A percentile compares a stretch with the other conserved stretches of the same genome.
These are phyloP conservation scores for Margarornis squamiger DNA, from an alignment of 2,797 vertebrate species.

Conservation along the genomic window DNA sequence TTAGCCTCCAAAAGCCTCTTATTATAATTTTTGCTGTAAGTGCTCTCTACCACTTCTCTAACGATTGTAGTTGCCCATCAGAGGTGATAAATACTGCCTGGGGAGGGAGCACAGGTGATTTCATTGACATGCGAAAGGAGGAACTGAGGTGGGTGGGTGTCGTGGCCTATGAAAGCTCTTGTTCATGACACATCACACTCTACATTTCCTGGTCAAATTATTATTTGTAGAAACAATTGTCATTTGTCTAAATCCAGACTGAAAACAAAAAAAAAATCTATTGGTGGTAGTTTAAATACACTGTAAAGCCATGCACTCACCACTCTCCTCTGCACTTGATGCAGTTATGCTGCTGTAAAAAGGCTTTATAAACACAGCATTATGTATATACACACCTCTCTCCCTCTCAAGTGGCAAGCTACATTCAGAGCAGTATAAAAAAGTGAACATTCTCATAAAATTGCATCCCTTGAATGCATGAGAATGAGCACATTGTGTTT, in stretches of 20 bases:
- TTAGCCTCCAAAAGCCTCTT: constrained; percentile 66
- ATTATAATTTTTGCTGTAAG: constrained; percentile 72
- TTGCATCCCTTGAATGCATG: not conserved
- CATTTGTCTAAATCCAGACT: not conserved
- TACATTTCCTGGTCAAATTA: not conserved
- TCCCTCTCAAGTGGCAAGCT: not conserved
- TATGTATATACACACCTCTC: not conserved
- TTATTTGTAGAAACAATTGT: constrained; percentile 15
- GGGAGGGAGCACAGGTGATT: constrained; percentile 40
- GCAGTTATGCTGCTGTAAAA: not conserved
- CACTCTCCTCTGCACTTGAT: not conserved
- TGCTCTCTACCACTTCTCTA: constrained; percentile 47
- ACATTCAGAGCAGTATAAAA: not conserved
- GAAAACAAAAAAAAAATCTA: not conserved
- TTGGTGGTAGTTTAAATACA: not conserved
- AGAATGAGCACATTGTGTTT: not conserved
- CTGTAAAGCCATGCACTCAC: not conserved
- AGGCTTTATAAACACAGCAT: not conserved
- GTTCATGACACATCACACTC: not conserved
- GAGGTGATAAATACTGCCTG: constrained; percentile 68
- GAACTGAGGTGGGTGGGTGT: not conserved
- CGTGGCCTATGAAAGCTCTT: constrained; percentile 11
- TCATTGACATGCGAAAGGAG: constrained; percentile 42
- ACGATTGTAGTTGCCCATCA: constrained; percentile 73
- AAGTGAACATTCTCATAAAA: not conserved